phyloP scores from a whole-genome alignment of 2,888 invertebrate genomes.

The Drosophila algonquin region DNA sequence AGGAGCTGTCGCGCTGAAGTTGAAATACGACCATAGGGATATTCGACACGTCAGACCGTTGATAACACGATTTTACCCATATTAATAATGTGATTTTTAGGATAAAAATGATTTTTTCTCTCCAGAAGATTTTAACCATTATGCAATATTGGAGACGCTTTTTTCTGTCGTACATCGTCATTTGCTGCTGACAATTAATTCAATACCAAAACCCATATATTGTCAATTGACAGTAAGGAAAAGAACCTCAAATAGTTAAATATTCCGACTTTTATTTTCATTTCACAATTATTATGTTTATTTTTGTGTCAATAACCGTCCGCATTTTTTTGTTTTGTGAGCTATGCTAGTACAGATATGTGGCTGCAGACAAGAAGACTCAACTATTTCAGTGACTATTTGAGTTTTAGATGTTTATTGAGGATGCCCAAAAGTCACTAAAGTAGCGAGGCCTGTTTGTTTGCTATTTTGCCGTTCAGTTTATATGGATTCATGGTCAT shows the following conservation, averaged over 20 bases:
- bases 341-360: conserved; percentile 4
- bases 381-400: conserved; percentile 31
- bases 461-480: background rate
- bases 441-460: conserved; percentile 14
- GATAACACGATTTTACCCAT: too few species aligned
- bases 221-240: too few species aligned
- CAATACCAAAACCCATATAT: too few species aligned
- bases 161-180: too few species aligned
- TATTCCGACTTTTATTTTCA: conserved; percentile 3
- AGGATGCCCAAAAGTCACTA: conserved; percentile 58
- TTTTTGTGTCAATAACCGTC: conserved; percentile 29
- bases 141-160: too few species aligned
- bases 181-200: too few species aligned
- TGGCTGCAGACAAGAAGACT: background rate
- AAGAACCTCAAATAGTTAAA: background rate
- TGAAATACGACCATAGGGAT: too few species aligned
- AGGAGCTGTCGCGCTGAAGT: too few species aligned
- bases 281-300: background rate
- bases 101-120: too few species aligned
- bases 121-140: too few species aligned
- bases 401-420: conserved; percentile 48
- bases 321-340: background rate
- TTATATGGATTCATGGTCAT: background rate
- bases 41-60: too few species aligned
- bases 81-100: too few species aligned